Conservation (phyloP, 2,888 invertebrate genomes). For the Heliconius charithonia region DNA sequence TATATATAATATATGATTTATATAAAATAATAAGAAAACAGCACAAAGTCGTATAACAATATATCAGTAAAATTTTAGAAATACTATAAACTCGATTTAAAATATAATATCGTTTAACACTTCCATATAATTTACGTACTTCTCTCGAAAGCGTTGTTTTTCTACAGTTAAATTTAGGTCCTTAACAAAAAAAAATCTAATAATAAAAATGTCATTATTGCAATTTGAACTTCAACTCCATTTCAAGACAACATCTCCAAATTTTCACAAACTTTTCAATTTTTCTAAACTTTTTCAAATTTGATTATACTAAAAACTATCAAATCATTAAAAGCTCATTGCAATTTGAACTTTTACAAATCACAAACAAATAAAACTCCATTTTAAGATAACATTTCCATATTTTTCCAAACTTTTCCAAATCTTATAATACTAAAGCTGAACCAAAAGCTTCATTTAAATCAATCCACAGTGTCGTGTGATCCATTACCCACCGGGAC, state of each 20-base stretch:
- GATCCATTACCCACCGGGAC: conserved; percentile 63
- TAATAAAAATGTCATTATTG: background rate
- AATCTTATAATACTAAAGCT: background rate
- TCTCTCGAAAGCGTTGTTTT: too few relatives aligned
- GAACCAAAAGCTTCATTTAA: conserved; percentile 10
- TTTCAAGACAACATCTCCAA: background rate
- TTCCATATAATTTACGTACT: too few relatives aligned
- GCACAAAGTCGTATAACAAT: background rate
- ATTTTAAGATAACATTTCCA: background rate
- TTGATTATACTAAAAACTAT: background rate
- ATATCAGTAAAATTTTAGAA: too few relatives aligned
- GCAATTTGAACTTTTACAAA: background rate
- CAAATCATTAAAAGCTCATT: background rate
- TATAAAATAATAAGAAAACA: conserved; percentile 15
- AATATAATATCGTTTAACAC: background rate
- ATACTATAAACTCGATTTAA: too few relatives aligned
- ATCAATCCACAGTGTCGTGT: conserved; percentile 56
- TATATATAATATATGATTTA: background rate
- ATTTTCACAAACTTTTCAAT: too few relatives aligned
- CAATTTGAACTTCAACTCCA: background rate
- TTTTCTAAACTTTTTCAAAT: too few relatives aligned
- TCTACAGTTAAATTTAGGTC: background rate
- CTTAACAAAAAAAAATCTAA: background rate
- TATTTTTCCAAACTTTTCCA: background rate
- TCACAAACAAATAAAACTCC: background rate